phyloP scores from a whole-genome alignment of 37 sponge, comb jelly and placozoan genomes.

The Oopsacas minuta region DNA sequence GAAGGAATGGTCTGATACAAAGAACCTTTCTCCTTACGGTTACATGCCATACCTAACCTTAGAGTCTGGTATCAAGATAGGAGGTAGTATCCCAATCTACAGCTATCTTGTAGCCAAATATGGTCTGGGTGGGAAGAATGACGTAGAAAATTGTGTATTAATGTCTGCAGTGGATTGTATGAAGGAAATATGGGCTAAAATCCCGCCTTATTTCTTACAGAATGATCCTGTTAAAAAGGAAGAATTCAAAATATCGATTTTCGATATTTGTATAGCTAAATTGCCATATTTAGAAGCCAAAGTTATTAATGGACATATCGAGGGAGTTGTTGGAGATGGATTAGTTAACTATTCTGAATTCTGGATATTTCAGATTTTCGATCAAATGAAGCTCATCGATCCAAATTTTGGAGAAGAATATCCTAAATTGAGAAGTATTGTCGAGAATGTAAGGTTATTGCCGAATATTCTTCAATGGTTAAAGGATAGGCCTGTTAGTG shows the following conservation, averaged over 20 bases:
- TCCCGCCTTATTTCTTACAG: neutral
- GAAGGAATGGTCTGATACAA: neutral
- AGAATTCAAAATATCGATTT: neutral
- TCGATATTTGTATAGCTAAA: neutral
- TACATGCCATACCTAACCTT: neutral
- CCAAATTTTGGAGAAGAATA: neutral
- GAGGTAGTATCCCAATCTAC: conserved; percentile 3
- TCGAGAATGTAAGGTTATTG: neutral
- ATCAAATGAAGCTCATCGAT: neutral
- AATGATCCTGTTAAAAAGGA: neutral
- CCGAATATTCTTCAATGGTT: neutral
- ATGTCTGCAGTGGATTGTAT: conserved; percentile 14
- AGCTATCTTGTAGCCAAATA: neutral
- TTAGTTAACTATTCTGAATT: neutral
- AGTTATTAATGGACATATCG: neutral
- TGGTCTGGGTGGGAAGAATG: neutral
- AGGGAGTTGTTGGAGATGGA: neutral
- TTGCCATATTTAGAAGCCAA: neutral
- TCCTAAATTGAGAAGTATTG: conserved; percentile 8
- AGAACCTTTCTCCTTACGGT: neutral
- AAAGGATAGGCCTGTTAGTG: neutral
- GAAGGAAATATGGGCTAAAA: conserved; percentile 3
- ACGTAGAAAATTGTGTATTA: neutral
- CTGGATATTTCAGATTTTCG: neutral
- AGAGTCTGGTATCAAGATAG: neutral